Percentiles rank a stretch among this genome's conserved stretches.
phyloP scores from a whole-genome alignment of 2,113 vertebrate genomes.

The Acrocephalus kingi region DNA sequence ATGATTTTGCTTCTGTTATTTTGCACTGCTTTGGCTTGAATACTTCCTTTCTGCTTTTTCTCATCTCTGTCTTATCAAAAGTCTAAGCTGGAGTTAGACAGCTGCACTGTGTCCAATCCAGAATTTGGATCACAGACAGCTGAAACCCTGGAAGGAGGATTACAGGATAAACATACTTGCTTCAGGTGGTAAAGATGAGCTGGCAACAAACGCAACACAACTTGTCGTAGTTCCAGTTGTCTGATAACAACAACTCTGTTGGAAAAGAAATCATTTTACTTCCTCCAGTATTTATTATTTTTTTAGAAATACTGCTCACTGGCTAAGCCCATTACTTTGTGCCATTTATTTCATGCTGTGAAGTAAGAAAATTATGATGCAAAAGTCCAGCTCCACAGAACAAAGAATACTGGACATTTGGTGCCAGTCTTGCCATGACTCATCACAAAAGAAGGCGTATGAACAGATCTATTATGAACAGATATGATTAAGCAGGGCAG shows the following conservation, averaged over 20 bases:
- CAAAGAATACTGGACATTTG: background rate
- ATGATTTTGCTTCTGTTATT: background rate
- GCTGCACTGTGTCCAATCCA: background rate
- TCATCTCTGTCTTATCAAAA: background rate
- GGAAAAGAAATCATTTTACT: background rate
- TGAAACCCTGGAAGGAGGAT: background rate
- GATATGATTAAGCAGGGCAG: background rate
- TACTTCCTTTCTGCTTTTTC: background rate
- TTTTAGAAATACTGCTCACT: background rate
- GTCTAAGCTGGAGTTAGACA: background rate
- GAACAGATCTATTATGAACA: background rate
- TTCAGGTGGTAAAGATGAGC: background rate
- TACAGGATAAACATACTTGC: background rate
- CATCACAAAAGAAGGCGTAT: background rate
- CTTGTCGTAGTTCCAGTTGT: background rate
- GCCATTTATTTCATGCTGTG: background rate
- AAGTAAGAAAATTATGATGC: slow-evolving; percentile 1
- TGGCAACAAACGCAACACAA: background rate
- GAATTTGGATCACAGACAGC: background rate
- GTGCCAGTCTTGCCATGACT: background rate
- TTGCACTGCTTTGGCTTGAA: background rate
- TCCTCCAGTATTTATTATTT: background rate
- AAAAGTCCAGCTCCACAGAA: background rate
- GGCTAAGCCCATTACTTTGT: background rate
- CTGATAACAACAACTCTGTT: background rate